phyloP scores from a whole-genome alignment of 1,140 invertebrate genomes.

The Psix sp. region DNA sequence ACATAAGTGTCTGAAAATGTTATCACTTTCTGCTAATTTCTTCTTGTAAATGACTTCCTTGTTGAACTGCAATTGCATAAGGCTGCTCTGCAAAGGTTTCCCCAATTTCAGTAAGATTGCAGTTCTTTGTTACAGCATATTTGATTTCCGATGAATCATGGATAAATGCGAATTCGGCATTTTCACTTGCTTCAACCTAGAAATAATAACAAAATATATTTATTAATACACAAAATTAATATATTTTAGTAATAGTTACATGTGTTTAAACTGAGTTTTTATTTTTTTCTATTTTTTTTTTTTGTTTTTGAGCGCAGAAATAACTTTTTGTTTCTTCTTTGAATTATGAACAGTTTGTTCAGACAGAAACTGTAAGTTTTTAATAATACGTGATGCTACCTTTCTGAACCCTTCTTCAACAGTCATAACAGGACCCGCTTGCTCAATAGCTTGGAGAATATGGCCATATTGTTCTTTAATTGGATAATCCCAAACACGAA shows the following conservation, averaged over 20 bases:
- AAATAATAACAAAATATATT: no score
- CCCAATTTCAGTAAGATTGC: conserved; percentile 90
- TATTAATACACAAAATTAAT: no score
- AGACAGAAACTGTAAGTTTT: no score
- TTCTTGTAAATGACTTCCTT: conserved; percentile 88
- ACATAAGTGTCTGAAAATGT: conserved; percentile 3
- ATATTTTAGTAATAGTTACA: no score
- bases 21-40: conserved; percentile 84
- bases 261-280: no score
- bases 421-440: conserved; percentile 83
- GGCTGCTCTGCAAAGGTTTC: conserved; percentile 93
- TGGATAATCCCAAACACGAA: conserved; percentile 95
- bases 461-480: conserved; percentile 93
- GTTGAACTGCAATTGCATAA: conserved; percentile 91
- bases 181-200: conserved; percentile 84
- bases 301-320: no score
- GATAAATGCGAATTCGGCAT: conserved; percentile 92
- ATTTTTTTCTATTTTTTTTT: no score
- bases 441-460: conserved; percentile 89
- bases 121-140: conserved; percentile 89
- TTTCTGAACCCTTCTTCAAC: conserved; percentile 85
- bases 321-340: no score
- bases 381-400: conserved; percentile 65
- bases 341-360: no score
- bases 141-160: conserved; percentile 91